Evolutionary conservation across 2,888 invertebrate species (phyloP).

Genomic region (Perizoma affinitatum): DNA sequence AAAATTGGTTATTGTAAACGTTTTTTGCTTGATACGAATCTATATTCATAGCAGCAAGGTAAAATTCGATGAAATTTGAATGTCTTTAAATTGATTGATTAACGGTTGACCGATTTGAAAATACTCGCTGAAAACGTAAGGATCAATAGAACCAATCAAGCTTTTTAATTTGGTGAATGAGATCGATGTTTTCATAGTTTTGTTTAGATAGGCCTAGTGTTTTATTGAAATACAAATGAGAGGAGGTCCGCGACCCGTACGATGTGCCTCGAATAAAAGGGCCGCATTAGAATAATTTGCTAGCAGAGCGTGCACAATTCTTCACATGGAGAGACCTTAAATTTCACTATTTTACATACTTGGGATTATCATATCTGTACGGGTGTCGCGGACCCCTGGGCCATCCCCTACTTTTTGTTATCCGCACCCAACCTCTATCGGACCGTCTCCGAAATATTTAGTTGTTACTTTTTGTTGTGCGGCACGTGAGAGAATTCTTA

Average conservation of each 20-base stretch:
- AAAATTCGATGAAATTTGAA: slow-evolving; percentile 69
- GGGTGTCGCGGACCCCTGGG: slow-evolving; percentile 65
- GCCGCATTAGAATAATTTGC: slow-evolving; percentile 83
- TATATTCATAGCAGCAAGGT: slow-evolving; percentile 64
- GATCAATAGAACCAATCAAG: slow-evolving; percentile 59
- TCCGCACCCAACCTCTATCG: slow-evolving; percentile 79
- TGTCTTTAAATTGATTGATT: slow-evolving; percentile 78
- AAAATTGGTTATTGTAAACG: slow-evolving; percentile 51
- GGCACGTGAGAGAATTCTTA: slow-evolving; percentile 79
- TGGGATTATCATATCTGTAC: slow-evolving; percentile 82
- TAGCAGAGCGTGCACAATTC: slow-evolving; percentile 79
- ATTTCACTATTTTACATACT: slow-evolving; percentile 84
- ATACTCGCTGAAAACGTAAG: slow-evolving; percentile 60
- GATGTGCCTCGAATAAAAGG: slow-evolving; percentile 83
- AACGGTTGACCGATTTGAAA: slow-evolving; percentile 64
- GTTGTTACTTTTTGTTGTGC: slow-evolving; percentile 82
- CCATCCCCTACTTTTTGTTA: slow-evolving; percentile 77
- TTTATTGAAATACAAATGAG: slow-evolving; percentile 84
- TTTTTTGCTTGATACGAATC: slow-evolving; percentile 60
- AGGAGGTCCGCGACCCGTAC: slow-evolving; percentile 66
- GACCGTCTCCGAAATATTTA: slow-evolving; percentile 81
- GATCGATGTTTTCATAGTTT: slow-evolving; percentile 57
- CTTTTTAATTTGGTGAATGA: slow-evolving; percentile 46
- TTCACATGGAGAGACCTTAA: slow-evolving; percentile 83
- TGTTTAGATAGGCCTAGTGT: slow-evolving; percentile 82